Base-by-base conservation (phyloP, 1,140 invertebrate genomes). In the Scaptomyza pallida region DNA sequence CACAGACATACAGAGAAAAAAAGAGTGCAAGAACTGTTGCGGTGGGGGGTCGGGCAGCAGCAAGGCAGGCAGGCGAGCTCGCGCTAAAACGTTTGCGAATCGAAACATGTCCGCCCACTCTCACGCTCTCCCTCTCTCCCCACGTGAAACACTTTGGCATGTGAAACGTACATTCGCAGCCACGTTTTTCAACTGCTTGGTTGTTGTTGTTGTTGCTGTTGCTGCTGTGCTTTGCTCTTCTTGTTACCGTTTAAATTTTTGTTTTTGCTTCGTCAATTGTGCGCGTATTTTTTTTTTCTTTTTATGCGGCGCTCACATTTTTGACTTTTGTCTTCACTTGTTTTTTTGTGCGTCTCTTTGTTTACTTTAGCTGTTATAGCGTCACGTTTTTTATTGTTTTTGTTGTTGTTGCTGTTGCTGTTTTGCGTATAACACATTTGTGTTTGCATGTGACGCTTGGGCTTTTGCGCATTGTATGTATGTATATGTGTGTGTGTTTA, bases 321-420 rank as follows among this genome's bases (percentile, higher is more conserved):
- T n/a, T 19, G 61, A 64, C 52, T 70, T 74, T 60, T 71, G 21
- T 51, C 23, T 63, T 47, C 26, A 47, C 47, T 51, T n/a, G n/a
- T 47, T 64, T 56, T 47, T 64, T 56, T 64, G 23, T 65, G 43
- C 19, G 21, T 13, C 30, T 13, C 30, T 57, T 64, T 72, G 55
- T 72, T 59, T 65, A 64, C 51, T 56, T 70, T 56, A 55, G 33
- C 41, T 65, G 41, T 68, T 68, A 60, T 41, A 51, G 47, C 70
- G 43, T 72, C 69, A 72, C 62, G 56, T 75, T 75, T 68, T 62
- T n/a, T n/a, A n/a, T n/a, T n/a, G n/a, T n/a, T n/a, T 33, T 67
- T 72, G 13, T 67, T 72, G 54, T 54, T 63, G 35, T 10, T 61
- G n/a, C 30, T 17, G n/a, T n/a, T n/a, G n/a, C n/a, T 30, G 5